phyloP scores from a whole-genome alignment of 2,797 vertebrate species.

The Pipistrellus pygmaeus region DNA sequence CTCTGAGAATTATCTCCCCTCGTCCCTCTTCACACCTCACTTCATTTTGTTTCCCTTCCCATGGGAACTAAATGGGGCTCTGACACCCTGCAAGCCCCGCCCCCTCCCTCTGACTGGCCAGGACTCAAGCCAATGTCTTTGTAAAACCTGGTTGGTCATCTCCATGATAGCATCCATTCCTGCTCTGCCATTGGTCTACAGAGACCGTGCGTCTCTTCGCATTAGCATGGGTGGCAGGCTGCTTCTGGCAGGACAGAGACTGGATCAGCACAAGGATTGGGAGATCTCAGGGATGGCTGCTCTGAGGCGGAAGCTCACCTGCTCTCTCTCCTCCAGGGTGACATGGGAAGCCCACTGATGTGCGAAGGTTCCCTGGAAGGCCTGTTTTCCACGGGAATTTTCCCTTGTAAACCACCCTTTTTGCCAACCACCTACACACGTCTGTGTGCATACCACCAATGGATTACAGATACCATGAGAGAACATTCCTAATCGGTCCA shows the following conservation, averaged over 20 bases:
- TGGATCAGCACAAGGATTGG: fast-evolving
- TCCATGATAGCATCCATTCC: not conserved
- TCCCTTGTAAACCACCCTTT: constrained; percentile 68
- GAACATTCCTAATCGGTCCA: not conserved
- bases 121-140: not conserved
- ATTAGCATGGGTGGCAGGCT: not conserved
- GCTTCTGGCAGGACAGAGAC: not conserved
- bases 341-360: constrained; percentile 75
- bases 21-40: no score
- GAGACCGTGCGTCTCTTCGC: not conserved
- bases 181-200: not conserved
- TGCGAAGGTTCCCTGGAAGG: constrained; percentile 75
- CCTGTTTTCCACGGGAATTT: constrained; percentile 74
- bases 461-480: constrained; percentile 67
- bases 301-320: not conserved
- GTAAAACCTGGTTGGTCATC: not conserved
- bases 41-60: no score
- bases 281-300: not conserved
- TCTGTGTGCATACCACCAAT: constrained; percentile 62
- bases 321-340: constrained; percentile 67
- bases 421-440: constrained; percentile 76
- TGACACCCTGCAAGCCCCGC: not conserved
- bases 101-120: not conserved
- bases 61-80: not conserved
- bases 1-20: not conserved